A percentile compares a stretch with the other conserved stretches of the same genome.
These are phyloP conservation scores for Staurois parvus DNA, from an alignment of 2,797 vertebrate genomes.

Conservation along the genomic window DNA sequence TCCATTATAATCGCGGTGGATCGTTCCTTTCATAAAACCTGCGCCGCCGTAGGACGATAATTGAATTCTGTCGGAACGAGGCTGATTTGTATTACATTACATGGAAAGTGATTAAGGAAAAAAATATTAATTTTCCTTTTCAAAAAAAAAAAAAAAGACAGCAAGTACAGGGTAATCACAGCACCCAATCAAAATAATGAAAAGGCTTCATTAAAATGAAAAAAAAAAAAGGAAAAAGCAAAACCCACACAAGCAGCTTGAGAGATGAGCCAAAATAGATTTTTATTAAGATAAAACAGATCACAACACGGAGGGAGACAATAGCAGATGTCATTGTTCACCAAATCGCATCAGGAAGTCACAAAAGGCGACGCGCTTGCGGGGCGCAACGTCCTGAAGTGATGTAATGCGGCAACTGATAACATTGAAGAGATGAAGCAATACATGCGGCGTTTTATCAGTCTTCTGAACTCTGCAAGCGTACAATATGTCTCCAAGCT, in stretches of 20 bases:
- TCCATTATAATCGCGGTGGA: neutral
- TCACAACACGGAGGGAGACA: slow-evolving; percentile 65
- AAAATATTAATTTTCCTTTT: slow-evolving; percentile 77
- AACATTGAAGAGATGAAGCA: slow-evolving; percentile 3
- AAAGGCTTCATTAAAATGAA: slow-evolving; percentile 68
- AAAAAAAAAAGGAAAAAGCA: slow-evolving; percentile 56
- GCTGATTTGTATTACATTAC: slow-evolving; percentile 70
- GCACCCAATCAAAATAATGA: slow-evolving; percentile 74
- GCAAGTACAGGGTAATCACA: slow-evolving; percentile 73
- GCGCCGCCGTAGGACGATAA: slow-evolving; percentile 48
- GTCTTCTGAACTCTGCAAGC: neutral
- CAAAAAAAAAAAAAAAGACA: slow-evolving; percentile 67
- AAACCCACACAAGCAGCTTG: slow-evolving; percentile 66
- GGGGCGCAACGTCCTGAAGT: slow-evolving; percentile 37
- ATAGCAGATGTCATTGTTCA: slow-evolving; percentile 73
- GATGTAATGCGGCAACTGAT: slow-evolving; percentile 49
- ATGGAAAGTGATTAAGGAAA: slow-evolving; percentile 72
- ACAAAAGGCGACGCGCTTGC: slow-evolving; percentile 65
- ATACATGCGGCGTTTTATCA: neutral
- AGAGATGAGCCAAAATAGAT: slow-evolving; percentile 75
- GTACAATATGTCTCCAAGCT: neutral
- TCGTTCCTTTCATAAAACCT: slow-evolving; percentile 13
- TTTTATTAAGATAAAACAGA: slow-evolving; percentile 80
- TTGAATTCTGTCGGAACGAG: slow-evolving; percentile 55
- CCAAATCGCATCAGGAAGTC: slow-evolving; percentile 71